These are phyloP conservation scores for Grapholita molesta DNA, from an alignment of 1,140 invertebrate genomes.

Conservation along the genomic window DNA sequence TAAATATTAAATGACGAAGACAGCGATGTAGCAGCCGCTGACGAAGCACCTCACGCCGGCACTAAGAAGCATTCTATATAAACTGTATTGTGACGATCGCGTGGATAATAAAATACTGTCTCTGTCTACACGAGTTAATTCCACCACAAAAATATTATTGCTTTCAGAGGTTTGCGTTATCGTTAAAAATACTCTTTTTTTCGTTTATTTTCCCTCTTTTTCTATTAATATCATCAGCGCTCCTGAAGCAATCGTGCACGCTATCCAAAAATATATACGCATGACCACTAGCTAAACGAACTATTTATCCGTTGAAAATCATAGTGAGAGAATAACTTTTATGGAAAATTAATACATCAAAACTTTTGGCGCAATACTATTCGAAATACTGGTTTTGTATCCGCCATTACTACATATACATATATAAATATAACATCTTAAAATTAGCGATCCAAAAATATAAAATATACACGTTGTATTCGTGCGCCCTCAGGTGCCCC, in stretches of 20 bases:
- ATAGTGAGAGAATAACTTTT: slow-evolving; percentile 61
- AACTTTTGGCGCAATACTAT: slow-evolving; percentile 74
- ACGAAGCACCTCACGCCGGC: slow-evolving; percentile 51
- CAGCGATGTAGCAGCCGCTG: neutral
- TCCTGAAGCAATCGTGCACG: slow-evolving; percentile 69
- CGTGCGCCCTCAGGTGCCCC: slow-evolving; percentile 65
- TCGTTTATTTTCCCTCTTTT: slow-evolving; percentile 30
- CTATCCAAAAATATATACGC: slow-evolving; percentile 71
- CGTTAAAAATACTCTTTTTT: slow-evolving; percentile 65
- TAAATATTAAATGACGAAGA: neutral
- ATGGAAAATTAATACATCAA: slow-evolving; percentile 75
- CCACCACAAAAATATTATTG: slow-evolving; percentile 76
- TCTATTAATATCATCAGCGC: slow-evolving; percentile 46
- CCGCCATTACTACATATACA: slow-evolving; percentile 74
- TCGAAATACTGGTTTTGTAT: slow-evolving; percentile 73
- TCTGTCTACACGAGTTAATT: slow-evolving; percentile 61
- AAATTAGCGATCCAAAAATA: slow-evolving; percentile 78
- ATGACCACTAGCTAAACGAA: slow-evolving; percentile 76
- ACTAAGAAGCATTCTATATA: slow-evolving; percentile 66
- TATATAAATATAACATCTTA: slow-evolving; percentile 78
- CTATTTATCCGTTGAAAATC: slow-evolving; percentile 55
- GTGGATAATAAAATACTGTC: slow-evolving; percentile 72
- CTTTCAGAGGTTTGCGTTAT: slow-evolving; percentile 68
- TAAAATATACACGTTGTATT: slow-evolving; percentile 75
- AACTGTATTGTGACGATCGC: slow-evolving; percentile 59